A percentile compares a stretch with the other conserved stretches of the same genome.
Evolutionary conservation across 53 echinoderm and acorn worm genomes (phyloP).

Genomic region (Antedon mediterranea): DNA sequence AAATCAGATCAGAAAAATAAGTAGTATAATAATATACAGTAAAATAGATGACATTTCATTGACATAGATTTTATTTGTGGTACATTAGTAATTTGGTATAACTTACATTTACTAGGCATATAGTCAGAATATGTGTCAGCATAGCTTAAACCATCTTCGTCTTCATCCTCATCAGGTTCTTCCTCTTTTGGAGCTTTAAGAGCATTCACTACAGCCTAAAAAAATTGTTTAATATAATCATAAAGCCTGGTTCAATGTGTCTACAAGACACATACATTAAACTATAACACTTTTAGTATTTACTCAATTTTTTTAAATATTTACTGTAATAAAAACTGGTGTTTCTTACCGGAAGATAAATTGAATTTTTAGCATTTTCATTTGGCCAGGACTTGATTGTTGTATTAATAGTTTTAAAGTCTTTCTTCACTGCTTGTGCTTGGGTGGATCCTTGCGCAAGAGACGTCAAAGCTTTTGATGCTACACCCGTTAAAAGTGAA

Average conservation of each 20-base stretch:
- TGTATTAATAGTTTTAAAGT: background rate
- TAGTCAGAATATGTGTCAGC: constrained; percentile 88
- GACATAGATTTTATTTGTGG: too few species aligned
- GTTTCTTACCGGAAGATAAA: background rate
- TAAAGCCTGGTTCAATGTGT: too few species aligned
- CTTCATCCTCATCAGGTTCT: constrained; percentile 50
- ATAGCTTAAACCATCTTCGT: constrained; percentile 74
- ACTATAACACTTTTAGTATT: too few species aligned
- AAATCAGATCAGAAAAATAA: background rate
- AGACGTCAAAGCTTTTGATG: background rate
- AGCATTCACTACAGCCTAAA: background rate
- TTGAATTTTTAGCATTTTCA: background rate
- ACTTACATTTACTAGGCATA: constrained; percentile 90
- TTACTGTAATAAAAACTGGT: background rate
- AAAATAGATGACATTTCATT: too few species aligned
- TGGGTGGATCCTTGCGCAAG: background rate
- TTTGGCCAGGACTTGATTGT: background rate
- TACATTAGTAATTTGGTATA: too few species aligned
- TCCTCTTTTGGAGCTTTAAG: background rate
- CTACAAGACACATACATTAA: too few species aligned
- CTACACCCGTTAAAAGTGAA: background rate
- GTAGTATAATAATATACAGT: too few species aligned
- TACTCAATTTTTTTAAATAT: too few species aligned
- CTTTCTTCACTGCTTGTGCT: background rate
- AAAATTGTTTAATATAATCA: too few species aligned